These are phyloP conservation scores for Chloroceryle amazona DNA, from an alignment of 2,797 vertebrate genomes.

Conservation along the genomic window DNA sequence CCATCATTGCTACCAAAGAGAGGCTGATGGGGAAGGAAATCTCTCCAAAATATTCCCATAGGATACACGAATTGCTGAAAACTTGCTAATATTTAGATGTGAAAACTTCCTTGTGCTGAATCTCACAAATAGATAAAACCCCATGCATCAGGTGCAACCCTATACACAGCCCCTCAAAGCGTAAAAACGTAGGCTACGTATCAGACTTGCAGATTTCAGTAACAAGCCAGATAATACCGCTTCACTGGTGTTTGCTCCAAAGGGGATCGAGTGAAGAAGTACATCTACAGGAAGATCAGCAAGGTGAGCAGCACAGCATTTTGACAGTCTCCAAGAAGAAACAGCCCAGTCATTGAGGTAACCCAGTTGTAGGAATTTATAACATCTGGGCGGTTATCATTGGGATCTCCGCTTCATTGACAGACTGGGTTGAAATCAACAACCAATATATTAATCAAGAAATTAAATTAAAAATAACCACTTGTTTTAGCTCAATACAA, in stretches of 20 bases:
- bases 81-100: not conserved
- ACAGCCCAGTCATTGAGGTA: not conserved
- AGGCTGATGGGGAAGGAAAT: not conserved
- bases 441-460: not conserved
- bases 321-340: not conserved
- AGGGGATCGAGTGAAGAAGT: not conserved
- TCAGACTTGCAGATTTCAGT: not conserved
- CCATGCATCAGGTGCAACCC: not conserved
- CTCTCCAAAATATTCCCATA: not conserved
- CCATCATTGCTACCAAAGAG: not conserved
- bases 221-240: not conserved
- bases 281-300: not conserved
- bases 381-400: not conserved
- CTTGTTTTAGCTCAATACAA: not conserved
- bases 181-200: not conserved
- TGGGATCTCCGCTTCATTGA: not conserved
- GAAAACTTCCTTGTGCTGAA: not conserved
- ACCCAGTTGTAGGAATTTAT: not conserved
- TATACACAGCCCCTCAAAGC: not conserved
- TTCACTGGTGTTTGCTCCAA: not conserved
- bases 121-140: not conserved
- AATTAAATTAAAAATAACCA: not conserved
- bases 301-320: not conserved
- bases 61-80: not conserved
- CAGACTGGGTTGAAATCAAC: not conserved